Evolutionary conservation across 2,797 vertebrate species (phyloP), one percentile per base, ranked within the genome.

Genomic region (Falco novaeseelandiae): DNA sequence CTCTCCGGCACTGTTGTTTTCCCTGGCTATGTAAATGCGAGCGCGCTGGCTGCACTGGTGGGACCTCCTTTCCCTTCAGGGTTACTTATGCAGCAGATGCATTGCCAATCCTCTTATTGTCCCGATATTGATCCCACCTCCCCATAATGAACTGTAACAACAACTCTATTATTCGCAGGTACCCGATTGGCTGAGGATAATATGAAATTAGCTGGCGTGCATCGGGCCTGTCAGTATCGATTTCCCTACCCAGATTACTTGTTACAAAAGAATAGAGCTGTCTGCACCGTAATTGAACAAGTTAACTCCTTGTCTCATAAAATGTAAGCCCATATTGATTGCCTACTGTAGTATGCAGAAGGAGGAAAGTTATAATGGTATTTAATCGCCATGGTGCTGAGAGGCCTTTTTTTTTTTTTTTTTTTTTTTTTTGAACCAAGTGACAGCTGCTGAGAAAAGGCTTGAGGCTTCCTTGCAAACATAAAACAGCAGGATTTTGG

Each of bases 181-280:
- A 97, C 65, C 97, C 97, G 97, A 99, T 99, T 99, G 99, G 99
- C 98, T 99, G 98, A 98, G 98, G 98, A 98, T 99, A 99, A 99
- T 99, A 99, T 99, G 99, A 99, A 99, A 99, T 99, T 99, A 99
- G 99, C 98, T 98, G 98, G 98, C 98, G 96, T 99, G 99, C 99
- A 98, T 97, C 98, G 98, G 99, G 98, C 98, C 99, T 99, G 99
- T 99, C 99, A 99, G 98, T 99, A 99, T 99, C 98, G 99, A 99
- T 99, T 99, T 99, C 98, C 98, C 98, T 99, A 99, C 98, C 99
- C 99, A 99, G 99, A 99, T 99, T 99, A 99, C 99, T 99, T 99
- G 99, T 99, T 99, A 99, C 99, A 98, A 99, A 99, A 99, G 99
- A 99, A 99, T 99, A 99, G 99, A 99, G 99, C 99, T 99, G 99